Conservation (phyloP, 2,113 vertebrate genomes). For the Pycnonotus jocosus region DNA sequence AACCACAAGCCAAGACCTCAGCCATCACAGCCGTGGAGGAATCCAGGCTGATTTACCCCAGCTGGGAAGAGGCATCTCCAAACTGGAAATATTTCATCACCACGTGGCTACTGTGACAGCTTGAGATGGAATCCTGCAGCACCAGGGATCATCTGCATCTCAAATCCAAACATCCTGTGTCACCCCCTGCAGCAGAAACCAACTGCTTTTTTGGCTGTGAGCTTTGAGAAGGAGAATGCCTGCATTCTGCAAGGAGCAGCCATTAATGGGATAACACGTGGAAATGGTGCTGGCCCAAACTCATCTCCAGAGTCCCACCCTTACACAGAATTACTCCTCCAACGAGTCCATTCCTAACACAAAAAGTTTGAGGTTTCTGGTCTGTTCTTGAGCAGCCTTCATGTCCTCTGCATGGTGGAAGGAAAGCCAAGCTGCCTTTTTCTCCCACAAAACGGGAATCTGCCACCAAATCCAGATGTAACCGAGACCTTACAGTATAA, state of each 20-base stretch:
- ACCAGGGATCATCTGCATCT: not conserved
- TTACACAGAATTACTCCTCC: not conserved
- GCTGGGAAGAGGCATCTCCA: not conserved
- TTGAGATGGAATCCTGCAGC: not conserved
- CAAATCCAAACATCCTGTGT: not conserved
- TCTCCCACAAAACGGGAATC: not conserved
- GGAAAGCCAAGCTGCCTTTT: not conserved
- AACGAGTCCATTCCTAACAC: not conserved
- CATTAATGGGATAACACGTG: rapidly evolving
- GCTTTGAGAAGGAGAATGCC: not conserved
- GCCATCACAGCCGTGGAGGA: not conserved
- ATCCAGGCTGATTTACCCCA: not conserved
- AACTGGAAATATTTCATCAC: not conserved
- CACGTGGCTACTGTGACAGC: not conserved
- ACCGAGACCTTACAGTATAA: not conserved
- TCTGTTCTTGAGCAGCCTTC: not conserved
- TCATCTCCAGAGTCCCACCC: not conserved
- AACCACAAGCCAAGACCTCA: not conserved
- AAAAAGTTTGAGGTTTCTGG: not conserved
- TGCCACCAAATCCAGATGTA: not conserved
- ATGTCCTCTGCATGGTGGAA: not conserved
- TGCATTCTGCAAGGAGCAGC: not conserved
- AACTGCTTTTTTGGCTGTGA: not conserved
- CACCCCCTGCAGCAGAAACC: not conserved
- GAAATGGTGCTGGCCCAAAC: not conserved